These are phyloP conservation scores for Bombus superbus DNA, from an alignment of 1,140 invertebrate species.

Conservation along the genomic window DNA sequence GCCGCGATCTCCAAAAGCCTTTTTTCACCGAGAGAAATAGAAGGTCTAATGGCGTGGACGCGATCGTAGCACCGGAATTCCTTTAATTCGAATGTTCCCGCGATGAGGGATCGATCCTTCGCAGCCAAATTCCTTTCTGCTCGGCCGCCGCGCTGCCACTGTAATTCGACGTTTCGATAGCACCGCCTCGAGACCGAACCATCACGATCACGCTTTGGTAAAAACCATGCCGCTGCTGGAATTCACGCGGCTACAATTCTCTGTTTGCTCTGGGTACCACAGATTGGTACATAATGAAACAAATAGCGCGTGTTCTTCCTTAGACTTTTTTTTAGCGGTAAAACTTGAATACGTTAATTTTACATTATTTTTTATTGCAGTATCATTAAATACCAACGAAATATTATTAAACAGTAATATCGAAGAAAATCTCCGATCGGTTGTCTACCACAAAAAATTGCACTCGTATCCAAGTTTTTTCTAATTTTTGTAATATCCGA, in stretches of 20 bases:
- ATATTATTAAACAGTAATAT: too few species aligned
- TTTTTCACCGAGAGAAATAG: slow-evolving; percentile 15
- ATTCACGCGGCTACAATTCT: not conserved
- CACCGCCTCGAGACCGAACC: not conserved
- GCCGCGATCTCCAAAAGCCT: not conserved
- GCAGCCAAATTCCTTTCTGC: slow-evolving; percentile 26
- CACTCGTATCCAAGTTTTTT: too few species aligned
- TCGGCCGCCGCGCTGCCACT: slow-evolving; percentile 2
- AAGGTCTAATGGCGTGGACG: slow-evolving; percentile 19
- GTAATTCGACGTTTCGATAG: slow-evolving; percentile 11
- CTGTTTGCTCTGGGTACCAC: not conserved
- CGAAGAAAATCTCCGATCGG: too few species aligned
- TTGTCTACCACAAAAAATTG: too few species aligned
- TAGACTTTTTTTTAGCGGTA: too few species aligned
- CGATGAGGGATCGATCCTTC: slow-evolving; percentile 35
- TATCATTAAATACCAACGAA: too few species aligned
- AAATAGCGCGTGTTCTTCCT: not conserved
- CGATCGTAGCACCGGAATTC: slow-evolving; percentile 27
- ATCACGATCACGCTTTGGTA: not conserved
- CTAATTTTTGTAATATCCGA: too few species aligned
- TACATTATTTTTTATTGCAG: too few species aligned
- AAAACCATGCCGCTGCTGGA: not conserved
- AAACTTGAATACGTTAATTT: too few species aligned
- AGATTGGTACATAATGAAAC: not conserved
- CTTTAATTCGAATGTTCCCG: slow-evolving; percentile 42